phyloP scores from a whole-genome alignment of 2,797 vertebrate genomes.

The Myotis findleyi region DNA sequence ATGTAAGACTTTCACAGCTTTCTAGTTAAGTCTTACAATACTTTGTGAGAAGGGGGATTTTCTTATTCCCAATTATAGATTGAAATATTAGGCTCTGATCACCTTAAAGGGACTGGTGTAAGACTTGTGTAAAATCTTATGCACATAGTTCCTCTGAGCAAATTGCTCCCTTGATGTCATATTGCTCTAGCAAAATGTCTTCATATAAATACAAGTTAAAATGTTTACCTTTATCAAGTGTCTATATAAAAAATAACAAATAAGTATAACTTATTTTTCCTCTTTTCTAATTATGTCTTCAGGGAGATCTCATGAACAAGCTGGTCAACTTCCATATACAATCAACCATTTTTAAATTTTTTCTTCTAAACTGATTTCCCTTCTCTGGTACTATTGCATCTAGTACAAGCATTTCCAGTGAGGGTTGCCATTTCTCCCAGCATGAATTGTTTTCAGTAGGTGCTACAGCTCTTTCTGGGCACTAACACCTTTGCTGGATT shows the following conservation, averaged over 20 bases:
- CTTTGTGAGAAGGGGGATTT: neutral
- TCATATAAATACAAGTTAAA: conserved; percentile 5
- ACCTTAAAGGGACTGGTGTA: neutral
- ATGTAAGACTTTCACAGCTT: neutral
- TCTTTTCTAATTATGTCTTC: neutral
- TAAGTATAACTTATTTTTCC: neutral
- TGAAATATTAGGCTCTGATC: neutral
- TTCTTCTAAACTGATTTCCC: neutral
- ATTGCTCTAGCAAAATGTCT: neutral
- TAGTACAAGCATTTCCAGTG: neutral
- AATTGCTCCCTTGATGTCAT: neutral
- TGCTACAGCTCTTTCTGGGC: neutral
- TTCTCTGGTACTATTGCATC: neutral
- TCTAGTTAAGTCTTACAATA: neutral
- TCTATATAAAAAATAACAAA: neutral
- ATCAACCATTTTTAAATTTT: neutral
- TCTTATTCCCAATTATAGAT: neutral
- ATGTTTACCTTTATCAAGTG: neutral
- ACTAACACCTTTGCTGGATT: neutral
- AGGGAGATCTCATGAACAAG: neutral
- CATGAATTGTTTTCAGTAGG: neutral
- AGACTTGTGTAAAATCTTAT: neutral
- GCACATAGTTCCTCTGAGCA: neutral
- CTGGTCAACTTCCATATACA: neutral
- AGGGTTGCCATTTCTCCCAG: neutral